Percentiles rank a stretch among this genome's conserved stretches.
Evolutionary conservation across 64 coral and sea anemone genomes (phyloP).

Genomic region (Stichodactyla helianthus): DNA sequence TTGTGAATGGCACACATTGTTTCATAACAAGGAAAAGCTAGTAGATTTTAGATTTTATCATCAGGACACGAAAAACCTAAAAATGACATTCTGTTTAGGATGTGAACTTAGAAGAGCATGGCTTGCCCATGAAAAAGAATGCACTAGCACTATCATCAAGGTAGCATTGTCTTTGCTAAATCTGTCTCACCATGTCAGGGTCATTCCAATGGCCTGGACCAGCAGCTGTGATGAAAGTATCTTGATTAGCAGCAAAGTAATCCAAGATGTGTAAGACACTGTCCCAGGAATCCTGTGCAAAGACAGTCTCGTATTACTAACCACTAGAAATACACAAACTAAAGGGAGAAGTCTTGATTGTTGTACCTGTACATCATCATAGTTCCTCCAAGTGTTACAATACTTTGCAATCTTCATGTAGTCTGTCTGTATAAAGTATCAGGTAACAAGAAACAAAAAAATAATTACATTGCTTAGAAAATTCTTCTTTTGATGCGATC

Average conservation of each 20-base stretch:
- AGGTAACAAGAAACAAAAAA: background rate
- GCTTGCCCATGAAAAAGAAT: no score
- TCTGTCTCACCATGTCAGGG: constrained; percentile 63
- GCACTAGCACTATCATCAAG: no score
- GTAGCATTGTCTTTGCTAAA: background rate
- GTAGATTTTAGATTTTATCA: no score
- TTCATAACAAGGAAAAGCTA: no score
- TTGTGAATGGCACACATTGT: no score
- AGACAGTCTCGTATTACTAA: background rate
- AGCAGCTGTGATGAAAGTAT: constrained; percentile 59
- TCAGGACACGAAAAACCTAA: no score
- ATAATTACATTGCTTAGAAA: background rate
- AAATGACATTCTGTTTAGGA: no score
- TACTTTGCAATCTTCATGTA: constrained; percentile 57
- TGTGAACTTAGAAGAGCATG: no score
- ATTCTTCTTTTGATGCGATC: background rate
- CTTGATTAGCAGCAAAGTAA: constrained; percentile 82
- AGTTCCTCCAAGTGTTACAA: constrained; percentile 85
- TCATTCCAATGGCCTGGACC: constrained; percentile 88
- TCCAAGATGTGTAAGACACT: constrained; percentile 66
- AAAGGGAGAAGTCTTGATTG: background rate
- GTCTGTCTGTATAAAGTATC: constrained; percentile 20
- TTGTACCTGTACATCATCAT: constrained; percentile 76
- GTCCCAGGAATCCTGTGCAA: constrained; percentile 69
- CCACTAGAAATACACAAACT: background rate